These are phyloP conservation scores for Takifugu flavidus DNA, from an alignment of 2,113 vertebrate species.

Conservation along the genomic window DNA sequence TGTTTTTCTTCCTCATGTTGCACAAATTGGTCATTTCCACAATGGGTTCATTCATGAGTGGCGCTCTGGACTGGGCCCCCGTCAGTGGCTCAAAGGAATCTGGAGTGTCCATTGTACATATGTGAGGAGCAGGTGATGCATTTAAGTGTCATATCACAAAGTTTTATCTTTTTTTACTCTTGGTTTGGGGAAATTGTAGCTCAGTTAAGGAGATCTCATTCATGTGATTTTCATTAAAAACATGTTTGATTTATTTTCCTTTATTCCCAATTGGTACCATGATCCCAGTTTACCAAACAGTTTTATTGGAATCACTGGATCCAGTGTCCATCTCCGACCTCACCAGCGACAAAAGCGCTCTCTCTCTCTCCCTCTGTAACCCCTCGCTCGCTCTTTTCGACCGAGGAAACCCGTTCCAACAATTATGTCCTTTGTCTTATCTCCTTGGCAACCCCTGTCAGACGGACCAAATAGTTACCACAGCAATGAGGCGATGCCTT, in stretches of 20 bases:
- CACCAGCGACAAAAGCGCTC: constrained; percentile 73
- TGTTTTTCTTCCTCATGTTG: constrained; percentile 19
- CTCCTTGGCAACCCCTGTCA: constrained; percentile 72
- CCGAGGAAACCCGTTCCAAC: constrained; percentile 69
- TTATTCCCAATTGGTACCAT: constrained; percentile 25
- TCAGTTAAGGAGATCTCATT: neutral
- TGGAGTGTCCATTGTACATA: constrained; percentile 36
- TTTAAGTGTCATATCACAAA: constrained; percentile 30
- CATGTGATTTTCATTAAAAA: neutral
- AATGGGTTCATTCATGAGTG: constrained; percentile 36
- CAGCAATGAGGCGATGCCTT: constrained; percentile 72
- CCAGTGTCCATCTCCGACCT: constrained; percentile 71
- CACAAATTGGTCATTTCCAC: neutral
- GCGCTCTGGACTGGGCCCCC: constrained; percentile 18
- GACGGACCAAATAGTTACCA: constrained; percentile 71
- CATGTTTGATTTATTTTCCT: constrained; percentile 18
- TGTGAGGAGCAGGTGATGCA: constrained; percentile 15
- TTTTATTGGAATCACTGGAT: constrained; percentile 68
- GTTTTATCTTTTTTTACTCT: constrained; percentile 14
- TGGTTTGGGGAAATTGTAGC: neutral
- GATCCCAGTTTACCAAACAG: constrained; percentile 34
- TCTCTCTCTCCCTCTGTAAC: constrained; percentile 34
- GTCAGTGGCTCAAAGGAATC: constrained; percentile 28
- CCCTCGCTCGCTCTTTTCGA: constrained; percentile 61
- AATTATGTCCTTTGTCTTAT: constrained; percentile 77